Evolutionary conservation across 2,113 vertebrate genomes (phyloP), one percentile per base, ranked within the genome.

Genomic region (Dunckerocampus dactyliophorus): DNA sequence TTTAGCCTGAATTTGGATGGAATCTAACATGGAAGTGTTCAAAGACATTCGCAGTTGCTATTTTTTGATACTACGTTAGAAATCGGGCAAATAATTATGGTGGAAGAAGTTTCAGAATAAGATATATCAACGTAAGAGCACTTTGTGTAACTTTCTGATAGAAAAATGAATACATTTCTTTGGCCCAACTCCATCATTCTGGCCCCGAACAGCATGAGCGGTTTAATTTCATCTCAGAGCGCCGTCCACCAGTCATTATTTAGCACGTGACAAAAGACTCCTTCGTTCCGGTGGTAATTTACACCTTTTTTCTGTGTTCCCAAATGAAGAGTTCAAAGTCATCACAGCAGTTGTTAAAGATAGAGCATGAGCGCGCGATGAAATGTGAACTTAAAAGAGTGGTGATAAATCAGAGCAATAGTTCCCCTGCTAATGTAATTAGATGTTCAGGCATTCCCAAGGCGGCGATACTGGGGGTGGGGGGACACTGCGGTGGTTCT

Each of bases 321-420:
- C 61, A 87, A 88, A 89, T 83, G 76, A 84, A 74, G 65, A 66
- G 63, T 85, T 85, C 82, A 80, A 83, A 83, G 83, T 88, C 75
- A 67, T 83, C 74, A 83, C 71, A 74, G 72, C 79, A 81, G 75
- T 76, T 82, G 78, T 84, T 79, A 85, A 84, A 82, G 72, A 73
- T 82, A 81, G 66, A 76, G 75, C 67, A 77, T 66, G 81, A 72
- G 73, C 63, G 20, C 28, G 28, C 55, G 67, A 67, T 79, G 71
- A 74, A 81, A 71, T 84, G 79, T 67, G 76, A 87, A 87, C 79
- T 88, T 85, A 81, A 85, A 77, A 77, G 80, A 83, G 71, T 72
- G 66, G 63, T 72, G 75, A 85, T 88, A 89, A 88, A 88, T 88
- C 86, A 86, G 65, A 65, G 69, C 74, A 72, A 82, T 83, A 77